Percentiles rank a stretch among this genome's conserved stretches.
phyloP scores from a whole-genome alignment of 2,797 vertebrate species.

The Aldrovandia affinis region DNA sequence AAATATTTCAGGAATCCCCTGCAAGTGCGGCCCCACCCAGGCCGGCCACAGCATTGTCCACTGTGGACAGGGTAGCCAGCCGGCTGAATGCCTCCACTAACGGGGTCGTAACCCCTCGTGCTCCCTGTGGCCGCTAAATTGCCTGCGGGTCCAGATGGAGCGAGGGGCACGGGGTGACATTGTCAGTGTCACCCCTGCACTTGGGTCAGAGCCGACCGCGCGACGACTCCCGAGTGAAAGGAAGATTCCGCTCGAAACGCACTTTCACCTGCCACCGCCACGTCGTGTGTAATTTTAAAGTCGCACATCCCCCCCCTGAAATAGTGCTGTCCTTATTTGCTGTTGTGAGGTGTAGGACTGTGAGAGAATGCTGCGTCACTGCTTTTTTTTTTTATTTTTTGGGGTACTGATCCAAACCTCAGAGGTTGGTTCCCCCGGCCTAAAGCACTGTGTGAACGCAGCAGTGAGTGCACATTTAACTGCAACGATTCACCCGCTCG shows the following conservation, averaged over 20 bases:
- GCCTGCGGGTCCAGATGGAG: slow-evolving; percentile 41
- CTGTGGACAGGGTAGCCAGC: background rate
- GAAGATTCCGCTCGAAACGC: background rate
- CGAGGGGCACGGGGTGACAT: background rate
- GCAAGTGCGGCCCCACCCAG: slow-evolving; percentile 48
- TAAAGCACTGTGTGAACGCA: slow-evolving; percentile 36
- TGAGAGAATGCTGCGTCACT: slow-evolving; percentile 21
- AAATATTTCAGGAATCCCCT: slow-evolving; percentile 45
- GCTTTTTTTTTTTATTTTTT: too few species aligned
- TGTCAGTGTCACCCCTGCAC: background rate
- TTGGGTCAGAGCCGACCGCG: background rate
- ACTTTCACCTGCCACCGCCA: background rate
- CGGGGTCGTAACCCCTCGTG: slow-evolving; percentile 38
- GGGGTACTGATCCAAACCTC: slow-evolving; percentile 26
- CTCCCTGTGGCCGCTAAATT: slow-evolving; percentile 3
- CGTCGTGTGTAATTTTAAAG: slow-evolving; percentile 3
- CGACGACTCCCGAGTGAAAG: background rate
- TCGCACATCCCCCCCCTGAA: background rate
- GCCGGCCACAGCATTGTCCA: background rate
- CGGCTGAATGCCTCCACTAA: slow-evolving; percentile 4
- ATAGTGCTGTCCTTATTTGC: background rate
- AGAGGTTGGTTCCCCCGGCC: slow-evolving; percentile 34
- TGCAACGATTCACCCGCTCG: slow-evolving; percentile 22
- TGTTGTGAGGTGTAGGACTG: slow-evolving; percentile 4
- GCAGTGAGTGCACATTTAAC: background rate